A percentile compares a stretch with the other conserved stretches of the same genome.
Evolutionary conservation across 2,113 vertebrate species (phyloP).

Genomic region (Pomatostomus ruficeps): DNA sequence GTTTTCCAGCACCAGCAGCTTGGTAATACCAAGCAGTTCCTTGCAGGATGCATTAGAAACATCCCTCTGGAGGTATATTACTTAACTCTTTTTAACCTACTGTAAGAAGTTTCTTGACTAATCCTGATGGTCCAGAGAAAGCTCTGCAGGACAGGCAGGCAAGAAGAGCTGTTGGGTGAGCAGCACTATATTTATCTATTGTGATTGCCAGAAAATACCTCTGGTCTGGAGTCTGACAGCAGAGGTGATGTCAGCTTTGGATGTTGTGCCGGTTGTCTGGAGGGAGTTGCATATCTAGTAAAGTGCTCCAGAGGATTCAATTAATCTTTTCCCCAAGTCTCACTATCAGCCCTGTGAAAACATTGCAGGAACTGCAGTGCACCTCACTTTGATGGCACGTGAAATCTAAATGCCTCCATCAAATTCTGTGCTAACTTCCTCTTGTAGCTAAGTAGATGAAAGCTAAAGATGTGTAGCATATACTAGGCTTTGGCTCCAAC

Average conservation of each 20-base stretch:
- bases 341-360: neutral
- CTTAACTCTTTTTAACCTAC: neutral
- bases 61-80: neutral
- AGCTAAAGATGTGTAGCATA: neutral
- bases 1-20: neutral
- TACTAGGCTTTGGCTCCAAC: neutral
- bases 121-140: neutral
- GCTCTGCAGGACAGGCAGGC: neutral
- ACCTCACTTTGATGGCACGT: rapidly evolving
- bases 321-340: neutral
- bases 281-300: neutral
- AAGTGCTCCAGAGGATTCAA: neutral
- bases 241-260: neutral
- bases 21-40: neutral
- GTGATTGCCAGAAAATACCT: neutral
- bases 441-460: neutral
- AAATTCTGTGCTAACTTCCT: neutral
- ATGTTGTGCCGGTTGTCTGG: neutral
- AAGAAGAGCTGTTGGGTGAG: neutral
- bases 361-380: neutral
- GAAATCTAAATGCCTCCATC: neutral
- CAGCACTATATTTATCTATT: neutral
- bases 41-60: neutral
- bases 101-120: neutral
- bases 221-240: neutral